phyloP scores from a whole-genome alignment of 1,140 invertebrate genomes.

The Drosophila obscura region DNA sequence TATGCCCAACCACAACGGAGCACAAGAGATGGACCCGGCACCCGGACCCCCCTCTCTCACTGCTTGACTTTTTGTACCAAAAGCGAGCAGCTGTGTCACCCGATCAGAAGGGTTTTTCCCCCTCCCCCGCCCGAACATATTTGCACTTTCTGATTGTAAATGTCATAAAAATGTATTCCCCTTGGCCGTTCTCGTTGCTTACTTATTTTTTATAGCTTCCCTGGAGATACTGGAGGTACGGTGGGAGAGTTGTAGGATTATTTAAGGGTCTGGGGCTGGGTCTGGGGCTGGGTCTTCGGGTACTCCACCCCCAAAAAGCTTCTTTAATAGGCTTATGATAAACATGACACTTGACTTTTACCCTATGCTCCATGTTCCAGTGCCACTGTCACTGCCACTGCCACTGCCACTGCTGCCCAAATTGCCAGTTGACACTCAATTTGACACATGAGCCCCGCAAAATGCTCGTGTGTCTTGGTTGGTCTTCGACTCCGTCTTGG shows the following conservation, averaged over 20 bases:
- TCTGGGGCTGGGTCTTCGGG: background rate
- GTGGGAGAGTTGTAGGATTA: slow-evolving; percentile 3
- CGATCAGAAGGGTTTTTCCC: slow-evolving; percentile 25
- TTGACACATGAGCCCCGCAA: slow-evolving; percentile 76
- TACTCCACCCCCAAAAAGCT: slow-evolving; percentile 46
- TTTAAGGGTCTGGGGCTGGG: background rate
- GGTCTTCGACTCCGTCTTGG: slow-evolving; percentile 4
- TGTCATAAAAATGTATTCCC: slow-evolving; percentile 64
- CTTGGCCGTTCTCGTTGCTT: slow-evolving; percentile 15
- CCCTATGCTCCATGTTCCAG: background rate
- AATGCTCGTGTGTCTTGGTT: slow-evolving; percentile 25
- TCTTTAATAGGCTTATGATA: slow-evolving; percentile 79
- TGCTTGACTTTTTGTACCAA: slow-evolving; percentile 59
- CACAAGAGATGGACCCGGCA: slow-evolving; percentile 15
- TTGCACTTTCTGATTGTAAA: slow-evolving; percentile 35
- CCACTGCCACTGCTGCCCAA: slow-evolving; percentile 49
- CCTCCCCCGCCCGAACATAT: slow-evolving; percentile 8
- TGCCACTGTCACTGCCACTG: slow-evolving; percentile 11
- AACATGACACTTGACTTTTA: slow-evolving; percentile 80
- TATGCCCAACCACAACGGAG: slow-evolving; percentile 76
- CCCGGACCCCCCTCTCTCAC: slow-evolving; percentile 45
- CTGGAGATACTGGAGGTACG: slow-evolving; percentile 1
- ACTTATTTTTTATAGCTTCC: slow-evolving; percentile 71
- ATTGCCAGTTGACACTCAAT: slow-evolving; percentile 83
- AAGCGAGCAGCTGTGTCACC: slow-evolving; percentile 69